These are phyloP conservation scores for Phrynocephalus forsythii DNA, from an alignment of 2,797 vertebrate genomes.

Conservation along the genomic window DNA sequence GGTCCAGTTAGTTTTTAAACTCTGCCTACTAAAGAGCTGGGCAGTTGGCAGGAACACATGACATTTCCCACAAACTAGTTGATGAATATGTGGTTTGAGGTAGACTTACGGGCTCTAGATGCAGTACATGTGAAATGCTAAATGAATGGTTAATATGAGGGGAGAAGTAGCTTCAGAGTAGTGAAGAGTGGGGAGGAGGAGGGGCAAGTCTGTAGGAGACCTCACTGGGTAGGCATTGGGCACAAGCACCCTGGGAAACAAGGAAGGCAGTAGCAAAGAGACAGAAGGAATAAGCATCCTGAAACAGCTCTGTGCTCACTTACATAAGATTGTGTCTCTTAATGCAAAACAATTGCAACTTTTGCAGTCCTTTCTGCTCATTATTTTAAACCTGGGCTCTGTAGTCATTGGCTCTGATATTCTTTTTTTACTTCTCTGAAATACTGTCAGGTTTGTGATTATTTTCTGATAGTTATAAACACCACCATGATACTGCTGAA, in stretches of 20 bases:
- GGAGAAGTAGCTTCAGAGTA: background rate
- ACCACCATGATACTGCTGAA: constrained; percentile 41
- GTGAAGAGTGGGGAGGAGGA: background rate
- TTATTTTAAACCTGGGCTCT: constrained; percentile 31
- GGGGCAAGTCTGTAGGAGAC: background rate
- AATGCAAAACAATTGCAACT: constrained; percentile 9
- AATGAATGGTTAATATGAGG: background rate
- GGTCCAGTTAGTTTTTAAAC: background rate
- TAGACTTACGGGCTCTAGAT: background rate
- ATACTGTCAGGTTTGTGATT: background rate
- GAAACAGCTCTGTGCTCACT: background rate
- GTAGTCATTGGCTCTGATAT: constrained; percentile 43
- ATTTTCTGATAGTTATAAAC: constrained; percentile 21
- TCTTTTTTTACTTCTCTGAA: background rate
- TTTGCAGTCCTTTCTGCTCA: constrained; percentile 16
- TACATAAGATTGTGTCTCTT: background rate
- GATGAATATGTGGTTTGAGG: background rate
- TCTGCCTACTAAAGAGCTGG: too few relatives aligned
- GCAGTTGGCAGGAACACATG: background rate
- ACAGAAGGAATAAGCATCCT: background rate
- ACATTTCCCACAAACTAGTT: background rate
- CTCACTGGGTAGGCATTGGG: background rate
- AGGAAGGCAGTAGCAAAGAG: background rate
- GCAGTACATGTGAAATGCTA: background rate
- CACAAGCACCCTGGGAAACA: background rate